phyloP scores from a whole-genome alignment of 2,113 vertebrate species.

The Accipiter cooperii region DNA sequence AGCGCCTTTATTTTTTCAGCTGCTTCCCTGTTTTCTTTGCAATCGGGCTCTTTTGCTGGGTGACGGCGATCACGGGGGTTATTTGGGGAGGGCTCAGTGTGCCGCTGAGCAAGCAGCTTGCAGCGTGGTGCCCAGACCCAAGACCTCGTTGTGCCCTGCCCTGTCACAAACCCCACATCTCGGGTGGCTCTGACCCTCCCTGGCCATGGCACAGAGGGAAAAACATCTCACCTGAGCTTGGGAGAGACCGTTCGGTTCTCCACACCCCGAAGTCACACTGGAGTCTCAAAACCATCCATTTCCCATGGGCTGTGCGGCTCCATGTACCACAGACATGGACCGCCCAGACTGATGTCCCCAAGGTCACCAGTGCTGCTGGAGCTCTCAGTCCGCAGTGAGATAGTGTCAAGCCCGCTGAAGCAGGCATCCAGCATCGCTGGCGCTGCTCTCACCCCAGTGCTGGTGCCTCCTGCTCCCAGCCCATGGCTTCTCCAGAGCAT shows the following conservation, averaged over 20 bases:
- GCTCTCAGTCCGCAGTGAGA: neutral
- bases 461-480: neutral
- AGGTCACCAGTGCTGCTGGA: neutral
- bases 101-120: neutral
- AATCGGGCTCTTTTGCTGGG: neutral
- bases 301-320: neutral
- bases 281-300: neutral
- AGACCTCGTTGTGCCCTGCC: neutral
- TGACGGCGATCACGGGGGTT: neutral
- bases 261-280: neutral
- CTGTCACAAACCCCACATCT: neutral
- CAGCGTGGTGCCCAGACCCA: neutral
- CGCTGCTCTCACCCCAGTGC: rapidly evolving
- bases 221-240: neutral
- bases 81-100: neutral
- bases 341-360: neutral
- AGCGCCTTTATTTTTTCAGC: slow-evolving; percentile 41
- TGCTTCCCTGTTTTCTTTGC: slow-evolving; percentile 32
- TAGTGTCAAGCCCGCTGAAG: rapidly evolving
- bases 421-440: neutral
- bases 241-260: neutral
- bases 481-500: neutral
- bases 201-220: neutral
- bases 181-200: neutral
- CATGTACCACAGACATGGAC: neutral